phyloP scores from a whole-genome alignment of 2,888 invertebrate genomes.

The Hermodice carunculata region DNA sequence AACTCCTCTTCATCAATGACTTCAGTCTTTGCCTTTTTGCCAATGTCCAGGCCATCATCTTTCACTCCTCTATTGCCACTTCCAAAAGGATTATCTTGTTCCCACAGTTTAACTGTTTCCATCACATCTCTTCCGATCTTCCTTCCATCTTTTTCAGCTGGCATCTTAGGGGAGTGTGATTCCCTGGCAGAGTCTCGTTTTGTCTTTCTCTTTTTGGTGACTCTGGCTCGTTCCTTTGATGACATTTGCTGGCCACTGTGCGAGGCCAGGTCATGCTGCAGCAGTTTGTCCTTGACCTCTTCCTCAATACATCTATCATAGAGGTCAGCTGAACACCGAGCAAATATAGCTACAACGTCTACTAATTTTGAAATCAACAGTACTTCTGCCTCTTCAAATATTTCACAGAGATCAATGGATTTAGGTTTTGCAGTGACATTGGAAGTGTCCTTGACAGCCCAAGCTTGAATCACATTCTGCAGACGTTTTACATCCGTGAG shows the following conservation, averaged over 20 bases:
- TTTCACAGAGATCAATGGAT: not conserved
- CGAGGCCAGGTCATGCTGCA: too few species aligned
- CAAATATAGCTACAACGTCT: not conserved
- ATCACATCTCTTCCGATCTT: too few species aligned
- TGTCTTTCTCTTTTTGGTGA: not conserved
- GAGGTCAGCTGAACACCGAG: slow-evolving; percentile 5
- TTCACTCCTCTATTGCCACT: not conserved
- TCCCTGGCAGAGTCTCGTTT: not conserved
- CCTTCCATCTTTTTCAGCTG: too few species aligned
- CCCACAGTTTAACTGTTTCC: too few species aligned
- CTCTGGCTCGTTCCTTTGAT: too few species aligned
- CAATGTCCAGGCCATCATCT: not conserved
- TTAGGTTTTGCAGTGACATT: not conserved
- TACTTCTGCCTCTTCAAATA: not conserved
- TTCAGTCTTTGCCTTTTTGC: not conserved
- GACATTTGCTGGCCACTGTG: too few species aligned
- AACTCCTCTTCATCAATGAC: not conserved
- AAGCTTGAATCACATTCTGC: not conserved
- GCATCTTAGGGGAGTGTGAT: too few species aligned
- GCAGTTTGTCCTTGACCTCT: slow-evolving; percentile 13
- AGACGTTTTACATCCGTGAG: not conserved
- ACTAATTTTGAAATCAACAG: not conserved
- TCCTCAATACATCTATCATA: not conserved
- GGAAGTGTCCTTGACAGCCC: not conserved
- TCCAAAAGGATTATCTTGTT: too few species aligned